phyloP scores from a whole-genome alignment of 2,797 vertebrate species.

The Leucoraja ocellata region DNA sequence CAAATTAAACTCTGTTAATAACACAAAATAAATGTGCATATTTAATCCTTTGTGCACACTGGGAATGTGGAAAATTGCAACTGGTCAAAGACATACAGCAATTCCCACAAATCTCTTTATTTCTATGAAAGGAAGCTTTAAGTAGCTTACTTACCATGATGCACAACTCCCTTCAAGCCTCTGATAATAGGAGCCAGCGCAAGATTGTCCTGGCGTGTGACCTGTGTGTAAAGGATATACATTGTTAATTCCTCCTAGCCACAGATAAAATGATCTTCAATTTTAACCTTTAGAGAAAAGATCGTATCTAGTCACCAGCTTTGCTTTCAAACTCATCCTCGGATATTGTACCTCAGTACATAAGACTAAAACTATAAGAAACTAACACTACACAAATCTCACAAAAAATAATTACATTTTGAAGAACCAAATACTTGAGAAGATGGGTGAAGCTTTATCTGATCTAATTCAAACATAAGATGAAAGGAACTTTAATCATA shows the following conservation, averaged over 20 bases:
- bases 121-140: conserved; percentile 45
- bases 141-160: conserved; percentile 79
- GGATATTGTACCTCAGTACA: not conserved
- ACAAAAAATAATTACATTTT: conserved; percentile 8
- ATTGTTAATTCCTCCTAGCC: conserved; percentile 58
- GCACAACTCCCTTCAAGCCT: conserved; percentile 87
- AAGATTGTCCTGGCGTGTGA: conserved; percentile 83
- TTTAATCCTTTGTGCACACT: not conserved
- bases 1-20: not conserved
- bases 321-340: conserved; percentile 43
- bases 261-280: conserved; percentile 50
- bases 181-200: conserved; percentile 90
- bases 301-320: conserved; percentile 48
- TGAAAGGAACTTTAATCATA: not conserved
- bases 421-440: not conserved
- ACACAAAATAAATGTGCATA: not conserved
- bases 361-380: conserved; percentile 3
- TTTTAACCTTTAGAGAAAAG: conserved; percentile 50
- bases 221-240: conserved; percentile 67
- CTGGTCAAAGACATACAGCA: conserved; percentile 43
- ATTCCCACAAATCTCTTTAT: conserved; percentile 45
- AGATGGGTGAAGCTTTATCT: not conserved
- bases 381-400: conserved; percentile 9
- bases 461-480: conserved; percentile 8
- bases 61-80: conserved; percentile 1